Base-by-base conservation (phyloP, 1,140 invertebrate genomes). In the Cephus cinctus region DNA sequence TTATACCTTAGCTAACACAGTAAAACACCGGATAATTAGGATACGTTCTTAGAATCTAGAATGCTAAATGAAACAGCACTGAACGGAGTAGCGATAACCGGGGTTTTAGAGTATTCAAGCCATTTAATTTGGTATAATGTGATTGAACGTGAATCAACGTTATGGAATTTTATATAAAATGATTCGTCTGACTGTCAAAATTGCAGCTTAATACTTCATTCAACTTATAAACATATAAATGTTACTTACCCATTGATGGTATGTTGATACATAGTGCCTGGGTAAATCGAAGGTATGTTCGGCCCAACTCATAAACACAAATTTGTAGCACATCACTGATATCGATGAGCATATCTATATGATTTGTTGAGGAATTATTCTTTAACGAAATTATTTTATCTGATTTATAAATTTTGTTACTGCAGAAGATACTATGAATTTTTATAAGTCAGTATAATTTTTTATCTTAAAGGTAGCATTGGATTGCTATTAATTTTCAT, bases 321-420 rank as follows among this genome's bases (percentile, higher is more conserved):
- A 97, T 92, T 81, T 97, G 86, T 19, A 98, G 83, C 21, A 95
- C 86, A 79, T 99, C 97, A 78, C 94, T 97, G 31, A 98, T 96
- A 73, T 99, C 97, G 57, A 99, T 90, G n/a, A 98, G 78, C 73
- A 97, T 84, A 85, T 96, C 89, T 93, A 65, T 55, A 51, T 54
- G 21, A 49, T 15, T 12, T 25, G 38, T 61, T 52, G 55, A 59
- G 54, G 50, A 61, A 47, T 46, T 46, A 20, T 46, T 39, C 18
- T 19, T 21, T 20, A 27, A 46, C 15, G 42, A 50, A 56, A 47
- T 38, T 18, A 44, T 9, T 48, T 12, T n/a, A n/a, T 47, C 6
- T 9, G 31, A 30, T 30, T 15, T 22, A 32, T 43, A 25, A 12
- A 20, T 54, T 43, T 50, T 31, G 42, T 49, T 35, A 35, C 5